phyloP scores from a whole-genome alignment of 2,797 vertebrate genomes.

The Diplodus sargus region DNA sequence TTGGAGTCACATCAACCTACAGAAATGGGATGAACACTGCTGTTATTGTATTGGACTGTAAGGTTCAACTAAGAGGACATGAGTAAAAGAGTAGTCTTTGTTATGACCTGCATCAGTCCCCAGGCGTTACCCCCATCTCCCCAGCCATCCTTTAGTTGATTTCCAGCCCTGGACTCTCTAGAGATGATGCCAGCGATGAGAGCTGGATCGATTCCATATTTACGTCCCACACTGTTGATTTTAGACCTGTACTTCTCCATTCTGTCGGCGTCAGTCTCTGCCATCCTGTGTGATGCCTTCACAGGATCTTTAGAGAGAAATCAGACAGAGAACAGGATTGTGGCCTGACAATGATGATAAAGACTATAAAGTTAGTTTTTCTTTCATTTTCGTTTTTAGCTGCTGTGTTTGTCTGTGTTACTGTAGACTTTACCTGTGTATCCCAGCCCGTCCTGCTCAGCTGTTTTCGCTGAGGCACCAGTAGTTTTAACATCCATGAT shows the following conservation, averaged over 20 bases:
- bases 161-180: conserved; percentile 75
- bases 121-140: conserved; percentile 46
- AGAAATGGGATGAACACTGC: neutral
- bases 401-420: too few species aligned
- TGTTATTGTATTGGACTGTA: neutral
- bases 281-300: neutral
- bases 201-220: conserved; percentile 37
- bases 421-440: too few species aligned
- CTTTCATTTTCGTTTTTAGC: too few species aligned
- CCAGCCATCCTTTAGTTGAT: neutral
- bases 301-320: conserved; percentile 17
- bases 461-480: too few species aligned
- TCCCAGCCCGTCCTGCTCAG: too few species aligned
- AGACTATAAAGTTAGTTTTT: too few species aligned
- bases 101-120: conserved; percentile 73
- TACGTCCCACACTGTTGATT: conserved; percentile 6
- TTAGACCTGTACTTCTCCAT: conserved; percentile 49
- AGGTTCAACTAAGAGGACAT: neutral
- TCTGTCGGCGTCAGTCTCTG: conserved; percentile 1
- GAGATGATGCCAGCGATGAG: conserved; percentile 78
- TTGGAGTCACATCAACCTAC: conserved; percentile 63
- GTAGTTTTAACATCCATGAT: too few species aligned
- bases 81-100: neutral
- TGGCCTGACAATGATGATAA: too few species aligned
- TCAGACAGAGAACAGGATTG: neutral